These are phyloP conservation scores for Paragorgia papillata DNA, from an alignment of 92 coral and sea anemone species.

Conservation along the genomic window DNA sequence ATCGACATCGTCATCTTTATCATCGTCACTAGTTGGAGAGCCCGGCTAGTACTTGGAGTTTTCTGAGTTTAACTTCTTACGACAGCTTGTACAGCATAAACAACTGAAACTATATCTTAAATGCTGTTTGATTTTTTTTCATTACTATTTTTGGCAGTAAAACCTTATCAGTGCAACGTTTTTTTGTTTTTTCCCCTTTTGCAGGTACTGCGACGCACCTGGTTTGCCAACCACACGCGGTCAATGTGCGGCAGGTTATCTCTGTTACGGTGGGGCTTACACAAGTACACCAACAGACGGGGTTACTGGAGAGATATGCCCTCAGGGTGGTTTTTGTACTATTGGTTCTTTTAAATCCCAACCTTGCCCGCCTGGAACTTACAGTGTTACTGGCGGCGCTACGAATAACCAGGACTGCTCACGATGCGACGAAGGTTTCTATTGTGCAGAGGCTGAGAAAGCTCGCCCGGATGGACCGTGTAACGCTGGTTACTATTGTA, in stretches of 20 bases:
- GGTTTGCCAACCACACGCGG: slow-evolving; percentile 93
- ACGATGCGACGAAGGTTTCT: slow-evolving; percentile 89
- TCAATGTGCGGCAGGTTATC: slow-evolving; percentile 93
- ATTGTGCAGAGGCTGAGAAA: slow-evolving; percentile 71
- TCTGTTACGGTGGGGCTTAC: slow-evolving; percentile 90
- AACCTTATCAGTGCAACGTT: too few relatives aligned
- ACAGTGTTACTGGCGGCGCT: slow-evolving; percentile 95
- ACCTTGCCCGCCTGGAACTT: slow-evolving; percentile 89
- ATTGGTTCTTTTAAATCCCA: slow-evolving; percentile 85
- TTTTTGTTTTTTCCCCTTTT: background rate
- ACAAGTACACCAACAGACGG: slow-evolving; percentile 94
- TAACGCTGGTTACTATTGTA: slow-evolving; percentile 84
- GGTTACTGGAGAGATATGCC: slow-evolving; percentile 87
- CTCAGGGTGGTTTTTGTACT: slow-evolving; percentile 88
- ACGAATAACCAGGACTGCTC: slow-evolving; percentile 94
- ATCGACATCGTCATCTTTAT: too few relatives aligned
- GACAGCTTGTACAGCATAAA: too few relatives aligned
- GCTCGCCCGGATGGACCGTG: slow-evolving; percentile 96
- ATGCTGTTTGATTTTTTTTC: too few relatives aligned
- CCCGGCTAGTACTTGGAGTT: too few relatives aligned
- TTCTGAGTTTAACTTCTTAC: too few relatives aligned
- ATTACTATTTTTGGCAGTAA: too few relatives aligned
- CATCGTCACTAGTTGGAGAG: too few relatives aligned
- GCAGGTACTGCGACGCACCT: slow-evolving; percentile 97
- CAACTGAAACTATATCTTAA: too few relatives aligned